Evolutionary conservation across 2,113 vertebrate genomes (phyloP).

Genomic region (Peromyscus californicus): DNA sequence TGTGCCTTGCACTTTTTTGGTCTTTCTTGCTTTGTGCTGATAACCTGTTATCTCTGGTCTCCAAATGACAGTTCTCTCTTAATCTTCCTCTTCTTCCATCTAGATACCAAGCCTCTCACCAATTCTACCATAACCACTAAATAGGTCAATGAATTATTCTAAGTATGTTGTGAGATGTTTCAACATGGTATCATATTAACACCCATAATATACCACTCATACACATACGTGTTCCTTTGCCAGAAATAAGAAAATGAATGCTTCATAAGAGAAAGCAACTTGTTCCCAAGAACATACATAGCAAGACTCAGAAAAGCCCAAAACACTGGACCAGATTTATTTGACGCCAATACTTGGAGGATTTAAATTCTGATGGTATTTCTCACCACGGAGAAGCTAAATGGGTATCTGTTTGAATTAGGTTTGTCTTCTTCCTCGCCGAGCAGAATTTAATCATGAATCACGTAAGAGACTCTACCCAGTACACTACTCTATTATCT

Average conservation of each 20-base stretch:
- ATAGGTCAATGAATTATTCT: neutral
- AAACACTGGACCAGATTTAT: neutral
- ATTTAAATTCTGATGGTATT: neutral
- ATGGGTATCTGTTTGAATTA: neutral
- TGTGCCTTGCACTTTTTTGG: neutral
- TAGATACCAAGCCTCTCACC: neutral
- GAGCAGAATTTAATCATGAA: neutral
- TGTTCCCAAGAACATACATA: neutral
- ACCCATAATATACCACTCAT: neutral
- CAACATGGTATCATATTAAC: neutral
- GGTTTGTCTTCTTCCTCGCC: neutral
- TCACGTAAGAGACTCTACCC: neutral
- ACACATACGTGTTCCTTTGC: neutral
- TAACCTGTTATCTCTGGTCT: neutral
- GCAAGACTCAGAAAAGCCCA: neutral
- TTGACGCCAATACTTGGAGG: neutral
- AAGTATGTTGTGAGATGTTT: neutral
- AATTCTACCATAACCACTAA: neutral
- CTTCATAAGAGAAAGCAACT: constrained; percentile 11
- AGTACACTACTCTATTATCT: neutral
- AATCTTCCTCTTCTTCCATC: neutral
- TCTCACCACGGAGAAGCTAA: neutral
- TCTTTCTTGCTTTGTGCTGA: neutral
- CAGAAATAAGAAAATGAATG: constrained; percentile 16
- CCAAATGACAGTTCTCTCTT: neutral